A percentile compares a stretch with the other conserved stretches of the same genome.
phyloP scores from a whole-genome alignment of 2,113 vertebrate genomes.

The Lamprologus lemairii region DNA sequence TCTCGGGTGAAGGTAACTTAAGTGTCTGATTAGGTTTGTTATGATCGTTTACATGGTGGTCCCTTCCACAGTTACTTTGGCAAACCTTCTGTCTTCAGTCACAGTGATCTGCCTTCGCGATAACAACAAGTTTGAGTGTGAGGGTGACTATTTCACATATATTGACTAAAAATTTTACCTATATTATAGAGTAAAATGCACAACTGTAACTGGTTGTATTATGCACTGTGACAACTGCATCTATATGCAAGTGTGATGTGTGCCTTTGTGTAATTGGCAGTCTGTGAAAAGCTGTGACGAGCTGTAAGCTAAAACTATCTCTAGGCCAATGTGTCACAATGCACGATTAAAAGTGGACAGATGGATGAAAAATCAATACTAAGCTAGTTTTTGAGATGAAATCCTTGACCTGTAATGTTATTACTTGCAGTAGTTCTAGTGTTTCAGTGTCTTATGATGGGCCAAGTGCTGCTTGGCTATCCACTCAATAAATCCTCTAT shows the following conservation, averaged over 20 bases:
- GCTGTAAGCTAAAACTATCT: background rate
- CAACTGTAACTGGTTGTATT: background rate
- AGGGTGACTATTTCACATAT: background rate
- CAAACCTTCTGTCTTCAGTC: background rate
- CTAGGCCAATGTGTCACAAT: background rate
- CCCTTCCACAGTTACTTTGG: background rate
- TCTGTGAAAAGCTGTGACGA: background rate
- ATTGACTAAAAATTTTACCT: accelerated
- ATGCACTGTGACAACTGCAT: background rate
- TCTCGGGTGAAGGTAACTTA: background rate
- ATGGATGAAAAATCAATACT: background rate
- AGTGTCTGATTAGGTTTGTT: background rate
- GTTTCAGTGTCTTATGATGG: background rate
- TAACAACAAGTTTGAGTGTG: too few species aligned
- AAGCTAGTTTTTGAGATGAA: background rate
- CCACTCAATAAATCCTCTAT: background rate
- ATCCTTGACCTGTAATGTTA: background rate
- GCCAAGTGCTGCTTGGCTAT: background rate
- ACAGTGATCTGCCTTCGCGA: background rate
- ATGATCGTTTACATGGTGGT: background rate
- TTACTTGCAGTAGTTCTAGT: background rate
- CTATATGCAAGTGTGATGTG: background rate
- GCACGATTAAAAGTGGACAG: background rate
- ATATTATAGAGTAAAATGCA: background rate
- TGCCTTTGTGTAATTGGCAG: background rate